These are phyloP conservation scores for Tiphia femorata DNA, from an alignment of 2,888 invertebrate species.

Conservation along the genomic window DNA sequence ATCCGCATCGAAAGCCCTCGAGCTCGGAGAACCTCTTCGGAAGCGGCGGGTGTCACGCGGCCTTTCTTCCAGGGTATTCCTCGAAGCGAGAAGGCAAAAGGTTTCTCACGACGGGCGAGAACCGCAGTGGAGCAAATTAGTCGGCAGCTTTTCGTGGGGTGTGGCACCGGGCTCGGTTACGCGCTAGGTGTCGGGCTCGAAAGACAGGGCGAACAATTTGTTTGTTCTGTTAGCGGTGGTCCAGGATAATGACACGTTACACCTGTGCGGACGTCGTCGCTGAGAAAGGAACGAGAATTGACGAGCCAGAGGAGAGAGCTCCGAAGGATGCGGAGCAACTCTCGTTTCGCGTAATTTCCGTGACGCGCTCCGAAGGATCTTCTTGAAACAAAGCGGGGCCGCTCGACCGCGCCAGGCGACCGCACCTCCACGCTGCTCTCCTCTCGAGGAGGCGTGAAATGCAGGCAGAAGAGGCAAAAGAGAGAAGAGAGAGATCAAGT, in stretches of 20 bases:
- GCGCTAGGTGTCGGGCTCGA: slow-evolving; percentile 35
- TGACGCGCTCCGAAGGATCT: slow-evolving; percentile 10
- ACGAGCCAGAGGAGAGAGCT: slow-evolving; percentile 8
- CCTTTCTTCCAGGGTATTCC: too few species aligned
- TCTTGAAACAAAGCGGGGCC: too few species aligned
- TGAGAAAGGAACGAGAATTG: slow-evolving; percentile 9
- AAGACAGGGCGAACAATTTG: slow-evolving; percentile 43
- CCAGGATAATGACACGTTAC: slow-evolving; percentile 47
- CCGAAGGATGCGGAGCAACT: slow-evolving; percentile 4
- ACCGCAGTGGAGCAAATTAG: slow-evolving; percentile 31
- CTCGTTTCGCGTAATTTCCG: neutral
- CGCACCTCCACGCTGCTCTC: too few species aligned
- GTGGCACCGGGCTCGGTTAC: slow-evolving; percentile 28
- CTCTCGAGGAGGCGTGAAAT: too few species aligned
- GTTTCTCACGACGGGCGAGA: neutral
- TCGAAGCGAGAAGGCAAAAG: slow-evolving; percentile 5
- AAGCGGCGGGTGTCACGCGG: too few species aligned
- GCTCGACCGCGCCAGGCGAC: too few species aligned
- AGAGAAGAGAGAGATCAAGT: too few species aligned
- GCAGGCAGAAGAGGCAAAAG: too few species aligned
- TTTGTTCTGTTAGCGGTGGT: slow-evolving; percentile 49
- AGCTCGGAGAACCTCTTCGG: too few species aligned
- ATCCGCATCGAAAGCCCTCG: too few species aligned
- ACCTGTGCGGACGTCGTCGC: slow-evolving; percentile 32
- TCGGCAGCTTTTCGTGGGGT: slow-evolving; percentile 28